These are phyloP conservation scores for Sylvietta virens DNA, from an alignment of 2,113 vertebrate genomes.

Conservation along the genomic window DNA sequence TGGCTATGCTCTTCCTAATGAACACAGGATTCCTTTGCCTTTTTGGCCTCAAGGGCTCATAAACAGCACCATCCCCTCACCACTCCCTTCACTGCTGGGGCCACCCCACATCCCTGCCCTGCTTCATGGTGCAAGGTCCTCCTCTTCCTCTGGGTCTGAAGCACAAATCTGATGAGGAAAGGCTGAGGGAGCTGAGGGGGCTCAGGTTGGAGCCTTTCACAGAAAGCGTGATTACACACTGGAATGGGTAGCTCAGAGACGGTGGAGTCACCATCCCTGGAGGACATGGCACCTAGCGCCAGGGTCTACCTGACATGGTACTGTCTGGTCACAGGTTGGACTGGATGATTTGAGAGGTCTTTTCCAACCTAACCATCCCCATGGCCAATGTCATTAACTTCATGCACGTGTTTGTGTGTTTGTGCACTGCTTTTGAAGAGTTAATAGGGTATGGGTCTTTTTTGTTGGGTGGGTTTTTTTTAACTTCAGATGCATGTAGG, in stretches of 20 bases:
- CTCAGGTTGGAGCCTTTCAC: neutral
- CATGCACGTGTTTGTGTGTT: fast-evolving
- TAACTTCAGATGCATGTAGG: neutral
- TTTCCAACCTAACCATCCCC: neutral
- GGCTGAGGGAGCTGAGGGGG: neutral
- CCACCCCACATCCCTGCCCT: too few relatives aligned
- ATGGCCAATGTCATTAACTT: neutral
- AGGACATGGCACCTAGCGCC: neutral
- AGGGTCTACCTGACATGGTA: neutral
- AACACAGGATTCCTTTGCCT: fast-evolving
- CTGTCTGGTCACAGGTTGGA: neutral
- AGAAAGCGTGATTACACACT: neutral
- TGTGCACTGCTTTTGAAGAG: neutral
- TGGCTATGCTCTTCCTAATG: neutral
- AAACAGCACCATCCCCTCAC: neutral
- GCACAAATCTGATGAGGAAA: neutral
- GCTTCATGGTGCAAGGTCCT: fast-evolving
- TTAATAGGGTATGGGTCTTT: neutral
- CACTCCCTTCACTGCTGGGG: neutral
- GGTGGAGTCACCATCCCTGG: neutral
- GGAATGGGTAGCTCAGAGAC: neutral
- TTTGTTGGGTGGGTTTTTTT: neutral
- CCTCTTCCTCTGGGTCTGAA: neutral
- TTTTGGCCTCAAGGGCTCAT: neutral
- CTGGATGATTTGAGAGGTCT: neutral